Percentiles rank a stretch among this genome's conserved stretches.
Evolutionary conservation across 2,888 invertebrate species (phyloP).

Genomic region (Calameuta idolon): DNA sequence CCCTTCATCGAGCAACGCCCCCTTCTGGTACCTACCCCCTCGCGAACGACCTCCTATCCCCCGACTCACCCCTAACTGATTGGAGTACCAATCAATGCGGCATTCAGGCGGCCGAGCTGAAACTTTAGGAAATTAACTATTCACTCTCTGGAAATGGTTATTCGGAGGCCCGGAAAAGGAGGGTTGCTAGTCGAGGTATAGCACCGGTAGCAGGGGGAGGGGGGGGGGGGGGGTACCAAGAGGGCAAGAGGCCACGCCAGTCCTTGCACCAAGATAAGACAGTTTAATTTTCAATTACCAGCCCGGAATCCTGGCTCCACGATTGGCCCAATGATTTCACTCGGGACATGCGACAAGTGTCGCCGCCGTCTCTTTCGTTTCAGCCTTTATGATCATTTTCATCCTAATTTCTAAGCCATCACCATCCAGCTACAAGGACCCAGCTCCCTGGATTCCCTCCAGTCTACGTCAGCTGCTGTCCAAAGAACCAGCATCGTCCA

Average conservation of each 20-base stretch:
- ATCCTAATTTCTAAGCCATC: too few relatives aligned
- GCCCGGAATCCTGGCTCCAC: conserved; percentile 27
- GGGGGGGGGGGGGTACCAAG: conserved; percentile 12
- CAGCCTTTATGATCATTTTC: too few relatives aligned
- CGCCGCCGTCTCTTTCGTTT: too few relatives aligned
- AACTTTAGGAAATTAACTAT: conserved; percentile 67
- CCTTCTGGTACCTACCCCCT: conserved; percentile 15
- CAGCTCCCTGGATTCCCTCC: too few relatives aligned
- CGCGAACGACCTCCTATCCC: conserved; percentile 31
- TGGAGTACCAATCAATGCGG: conserved; percentile 66
- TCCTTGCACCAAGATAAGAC: conserved; percentile 55
- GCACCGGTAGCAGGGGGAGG: conserved; percentile 20
- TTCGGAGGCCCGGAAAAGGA: conserved; percentile 57
- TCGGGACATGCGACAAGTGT: background rate
- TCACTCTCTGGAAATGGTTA: conserved; percentile 64
- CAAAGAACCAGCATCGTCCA: too few relatives aligned
- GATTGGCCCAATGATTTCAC: conserved; percentile 24
- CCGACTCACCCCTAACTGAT: conserved; percentile 59
- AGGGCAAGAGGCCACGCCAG: conserved; percentile 11
- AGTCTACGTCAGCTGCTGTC: too few relatives aligned
- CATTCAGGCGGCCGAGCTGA: conserved; percentile 62
- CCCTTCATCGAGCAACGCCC: conserved; percentile 15
- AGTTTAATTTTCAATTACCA: conserved; percentile 64
- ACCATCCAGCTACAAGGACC: too few relatives aligned
- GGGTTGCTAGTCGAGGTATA: conserved; percentile 32